Conservation (phyloP, 2,888 invertebrate genomes). For the Venustoraphidia nigricollis region DNA sequence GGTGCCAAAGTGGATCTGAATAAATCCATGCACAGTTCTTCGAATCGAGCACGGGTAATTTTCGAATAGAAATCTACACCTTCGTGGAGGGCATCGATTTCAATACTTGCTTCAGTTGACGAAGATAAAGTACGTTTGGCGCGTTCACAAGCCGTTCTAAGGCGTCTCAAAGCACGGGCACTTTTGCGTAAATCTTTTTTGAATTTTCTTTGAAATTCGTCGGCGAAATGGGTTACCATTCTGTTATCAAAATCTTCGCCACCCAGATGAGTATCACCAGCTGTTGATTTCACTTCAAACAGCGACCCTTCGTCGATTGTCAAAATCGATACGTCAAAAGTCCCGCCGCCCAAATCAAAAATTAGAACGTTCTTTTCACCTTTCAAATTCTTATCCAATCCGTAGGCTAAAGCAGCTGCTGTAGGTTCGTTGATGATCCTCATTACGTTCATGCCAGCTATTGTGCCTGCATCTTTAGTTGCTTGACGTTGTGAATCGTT, state of each 20-base stretch:
- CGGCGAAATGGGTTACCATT: slow-evolving; percentile 60
- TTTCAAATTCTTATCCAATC: slow-evolving; percentile 56
- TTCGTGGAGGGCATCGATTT: slow-evolving; percentile 80
- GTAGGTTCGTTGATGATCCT: slow-evolving; percentile 87
- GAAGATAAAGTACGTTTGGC: slow-evolving; percentile 65
- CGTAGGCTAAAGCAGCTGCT: slow-evolving; percentile 75
- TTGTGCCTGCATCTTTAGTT: slow-evolving; percentile 78
- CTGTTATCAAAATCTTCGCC: slow-evolving; percentile 71
- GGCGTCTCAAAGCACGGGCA: slow-evolving; percentile 61
- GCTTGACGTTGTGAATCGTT: slow-evolving; percentile 72
- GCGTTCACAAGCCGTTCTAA: slow-evolving; percentile 74
- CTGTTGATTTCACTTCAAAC: slow-evolving; percentile 67
- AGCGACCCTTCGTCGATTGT: slow-evolving; percentile 75
- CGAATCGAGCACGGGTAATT: slow-evolving; percentile 70
- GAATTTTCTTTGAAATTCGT: slow-evolving; percentile 63
- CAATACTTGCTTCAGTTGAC: slow-evolving; percentile 63
- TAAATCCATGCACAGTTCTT: slow-evolving; percentile 78
- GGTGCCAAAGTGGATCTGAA: slow-evolving; percentile 64
- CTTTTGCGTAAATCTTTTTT: slow-evolving; percentile 54
- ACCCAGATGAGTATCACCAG: slow-evolving; percentile 68
- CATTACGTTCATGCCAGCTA: slow-evolving; percentile 73
- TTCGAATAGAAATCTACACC: slow-evolving; percentile 85
- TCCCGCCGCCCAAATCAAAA: slow-evolving; percentile 72
- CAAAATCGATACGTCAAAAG: slow-evolving; percentile 84
- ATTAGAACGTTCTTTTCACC: slow-evolving; percentile 62